phyloP scores from a whole-genome alignment of 2,113 vertebrate species.

The Apus apus region DNA sequence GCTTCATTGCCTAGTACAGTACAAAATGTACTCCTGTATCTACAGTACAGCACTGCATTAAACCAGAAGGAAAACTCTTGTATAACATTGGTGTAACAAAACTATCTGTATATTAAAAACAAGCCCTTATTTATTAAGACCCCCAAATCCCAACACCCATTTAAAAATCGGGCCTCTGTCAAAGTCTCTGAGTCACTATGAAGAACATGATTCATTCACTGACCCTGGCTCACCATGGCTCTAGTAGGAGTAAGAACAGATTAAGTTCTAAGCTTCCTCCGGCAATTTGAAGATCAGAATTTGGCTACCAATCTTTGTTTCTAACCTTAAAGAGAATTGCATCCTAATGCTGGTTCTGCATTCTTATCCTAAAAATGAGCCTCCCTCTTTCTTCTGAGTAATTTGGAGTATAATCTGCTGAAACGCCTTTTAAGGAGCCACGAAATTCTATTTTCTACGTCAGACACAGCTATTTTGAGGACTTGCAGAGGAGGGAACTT shows the following conservation, averaged over 20 bases:
- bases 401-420: constrained; percentile 36
- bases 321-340: constrained; percentile 21
- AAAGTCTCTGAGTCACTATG: constrained; percentile 59
- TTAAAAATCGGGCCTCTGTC: constrained; percentile 57
- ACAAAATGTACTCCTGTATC: constrained; percentile 39
- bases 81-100: neutral
- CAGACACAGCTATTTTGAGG: constrained; percentile 48
- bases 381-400: neutral
- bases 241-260: constrained; percentile 34
- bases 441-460: constrained; percentile 44
- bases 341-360: neutral
- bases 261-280: constrained; percentile 51
- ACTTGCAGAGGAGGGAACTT: constrained; percentile 37
- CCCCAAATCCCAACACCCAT: constrained; percentile 22
- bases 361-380: constrained; percentile 26
- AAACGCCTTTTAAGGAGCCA: constrained; percentile 60
- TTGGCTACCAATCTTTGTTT: constrained; percentile 22
- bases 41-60: neutral
- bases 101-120: constrained; percentile 27
- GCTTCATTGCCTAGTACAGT: neutral
- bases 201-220: constrained; percentile 57
- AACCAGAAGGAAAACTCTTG: neutral
- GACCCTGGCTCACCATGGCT: neutral
- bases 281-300: constrained; percentile 29
- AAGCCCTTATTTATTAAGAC: constrained; percentile 47